Base-by-base conservation (phyloP, 2,797 vertebrate genomes). In the Erpetoichthys calabaricus region DNA sequence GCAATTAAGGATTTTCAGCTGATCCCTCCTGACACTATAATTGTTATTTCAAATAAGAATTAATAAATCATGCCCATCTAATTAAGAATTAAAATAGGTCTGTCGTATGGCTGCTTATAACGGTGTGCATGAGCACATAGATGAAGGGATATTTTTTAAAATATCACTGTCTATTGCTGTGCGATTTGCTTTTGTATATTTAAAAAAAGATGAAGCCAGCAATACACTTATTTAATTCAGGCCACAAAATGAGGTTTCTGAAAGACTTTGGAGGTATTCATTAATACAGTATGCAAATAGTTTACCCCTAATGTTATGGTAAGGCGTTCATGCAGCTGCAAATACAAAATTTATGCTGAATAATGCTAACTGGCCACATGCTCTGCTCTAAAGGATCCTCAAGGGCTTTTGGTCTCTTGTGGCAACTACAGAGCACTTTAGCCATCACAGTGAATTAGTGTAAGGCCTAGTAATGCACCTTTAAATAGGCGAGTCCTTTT, bases 11-110 rank as follows among this genome's bases (percentile, higher is more conserved):
- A 76, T 88, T 25, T 86, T 84, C 81, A 80, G 75, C 75, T 87
- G 81, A 88, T 89, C 84, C 76, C 81, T 86, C 84, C 83, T 80
- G 80, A 85, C 83, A 88, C 67, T 65, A 81, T 89, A 90, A 89
- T 91, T 94, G 90, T 93, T 90, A 90, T 92, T 93, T 91, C 82
- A 89, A 89, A 91, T 84, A 75, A 73, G 80, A 79, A 91, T 94
- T 86, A 93, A 92, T 92, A 94, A 94, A 91, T 89, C 80, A 91
- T 90, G 81, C 78, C 80, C 75, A 73, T 81, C 82, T 90, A 88
- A 84, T 90, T 90, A 87, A 85, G 86, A 90, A 91, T 91, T 89
- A 88, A 94, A 91, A 89, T 80, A 77, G 85, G 80, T 82, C 84
- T 85, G 68, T 56, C 71, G 66, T 72, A 71, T 73, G 64, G 67